Percentiles rank a stretch among this genome's conserved stretches.
phyloP scores from a whole-genome alignment of 2,797 vertebrate genomes.

The Cyprinella venusta region DNA sequence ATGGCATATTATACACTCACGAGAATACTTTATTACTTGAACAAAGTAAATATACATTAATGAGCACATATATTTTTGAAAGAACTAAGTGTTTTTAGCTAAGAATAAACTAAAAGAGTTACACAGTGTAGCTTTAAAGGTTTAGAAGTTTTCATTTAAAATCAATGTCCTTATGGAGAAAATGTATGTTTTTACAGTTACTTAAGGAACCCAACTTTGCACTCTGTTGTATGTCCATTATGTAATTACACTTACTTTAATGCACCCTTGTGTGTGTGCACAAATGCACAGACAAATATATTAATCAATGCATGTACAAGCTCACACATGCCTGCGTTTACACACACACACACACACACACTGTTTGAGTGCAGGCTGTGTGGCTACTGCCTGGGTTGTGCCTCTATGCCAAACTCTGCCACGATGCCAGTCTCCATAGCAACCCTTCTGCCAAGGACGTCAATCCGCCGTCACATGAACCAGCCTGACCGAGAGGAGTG shows the following conservation, averaged over 20 bases:
- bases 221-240: neutral
- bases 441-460: conserved; percentile 79
- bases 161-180: neutral
- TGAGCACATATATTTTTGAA: too few relatives aligned
- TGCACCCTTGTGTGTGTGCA: conserved; percentile 19
- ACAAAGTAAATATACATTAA: too few relatives aligned
- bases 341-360: neutral
- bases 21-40: too few relatives aligned
- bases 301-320: neutral
- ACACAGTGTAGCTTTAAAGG: too few relatives aligned
- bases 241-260: neutral
- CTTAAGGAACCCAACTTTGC: neutral
- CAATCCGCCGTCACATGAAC: conserved; percentile 67
- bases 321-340: conserved; percentile 26
- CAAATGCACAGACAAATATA: conserved; percentile 26
- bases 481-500: conserved; percentile 66
- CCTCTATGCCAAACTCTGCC: conserved; percentile 60
- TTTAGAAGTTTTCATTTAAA: neutral
- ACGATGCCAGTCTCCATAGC: conserved; percentile 74
- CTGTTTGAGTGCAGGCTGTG: conserved; percentile 17
- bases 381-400: conserved; percentile 47
- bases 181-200: neutral
- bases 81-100: too few relatives aligned
- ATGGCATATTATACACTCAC: too few relatives aligned
- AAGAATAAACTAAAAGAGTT: too few relatives aligned